Conservation (phyloP, 2,888 invertebrate species). For the Rhopalosiphum nymphaeae region DNA sequence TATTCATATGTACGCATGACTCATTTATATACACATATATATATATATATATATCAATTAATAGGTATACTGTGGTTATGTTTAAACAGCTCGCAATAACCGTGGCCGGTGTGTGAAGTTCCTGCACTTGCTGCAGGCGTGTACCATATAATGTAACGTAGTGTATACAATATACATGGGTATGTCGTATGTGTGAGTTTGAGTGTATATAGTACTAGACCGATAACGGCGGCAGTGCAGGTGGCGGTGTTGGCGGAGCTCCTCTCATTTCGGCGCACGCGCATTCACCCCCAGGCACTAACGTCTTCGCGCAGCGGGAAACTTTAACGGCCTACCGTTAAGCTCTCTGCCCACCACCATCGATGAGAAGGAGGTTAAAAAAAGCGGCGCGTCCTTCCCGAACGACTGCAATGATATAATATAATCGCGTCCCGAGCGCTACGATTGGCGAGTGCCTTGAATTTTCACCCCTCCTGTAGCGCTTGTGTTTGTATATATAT, state of each 20-base stretch:
- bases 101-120: neutral
- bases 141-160: neutral
- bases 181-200: neutral
- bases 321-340: constrained; percentile 16
- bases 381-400: neutral
- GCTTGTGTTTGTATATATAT: neutral
- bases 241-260: neutral
- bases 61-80: neutral
- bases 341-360: neutral
- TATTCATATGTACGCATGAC: neutral
- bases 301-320: neutral
- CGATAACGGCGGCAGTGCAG: neutral
- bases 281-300: neutral
- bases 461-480: neutral
- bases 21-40: neutral
- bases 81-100: neutral
- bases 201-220: neutral
- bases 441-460: neutral
- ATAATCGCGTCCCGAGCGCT: constrained; percentile 13
- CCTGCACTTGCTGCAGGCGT: neutral
- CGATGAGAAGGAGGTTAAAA: neutral
- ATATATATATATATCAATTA: neutral
- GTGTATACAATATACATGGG: neutral
- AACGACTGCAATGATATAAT: neutral
- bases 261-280: neutral